Evolutionary conservation across 2,797 vertebrate genomes (phyloP).

Genomic region (Salmo trutta): DNA sequence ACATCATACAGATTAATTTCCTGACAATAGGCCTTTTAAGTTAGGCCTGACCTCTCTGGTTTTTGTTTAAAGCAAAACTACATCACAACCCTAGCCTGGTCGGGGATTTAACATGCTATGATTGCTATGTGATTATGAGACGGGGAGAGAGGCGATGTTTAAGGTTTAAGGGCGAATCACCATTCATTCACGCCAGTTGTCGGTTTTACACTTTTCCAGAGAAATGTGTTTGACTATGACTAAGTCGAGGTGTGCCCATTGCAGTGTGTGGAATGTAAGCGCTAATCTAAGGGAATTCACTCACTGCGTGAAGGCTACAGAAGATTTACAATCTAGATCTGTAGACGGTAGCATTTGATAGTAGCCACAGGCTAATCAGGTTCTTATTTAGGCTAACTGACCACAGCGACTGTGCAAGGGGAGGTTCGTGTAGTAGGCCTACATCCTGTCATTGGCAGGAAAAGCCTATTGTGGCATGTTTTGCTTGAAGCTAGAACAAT

Average conservation of each 20-base stretch:
- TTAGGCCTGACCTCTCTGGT: neutral
- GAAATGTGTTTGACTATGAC: constrained; percentile 7
- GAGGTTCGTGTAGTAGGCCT: neutral
- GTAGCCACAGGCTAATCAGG: constrained; percentile 15
- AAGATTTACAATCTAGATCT: constrained; percentile 16
- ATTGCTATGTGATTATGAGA: constrained; percentile 5
- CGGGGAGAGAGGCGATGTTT: neutral
- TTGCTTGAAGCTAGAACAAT: neutral
- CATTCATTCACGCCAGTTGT: neutral
- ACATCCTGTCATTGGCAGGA: neutral
- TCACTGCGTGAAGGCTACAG: constrained; percentile 21
- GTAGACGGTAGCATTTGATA: neutral
- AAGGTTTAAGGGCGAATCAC: neutral
- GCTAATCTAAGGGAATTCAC: constrained; percentile 17
- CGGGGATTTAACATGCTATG: neutral
- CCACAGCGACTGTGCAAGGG: neutral
- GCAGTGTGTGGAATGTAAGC: constrained; percentile 18
- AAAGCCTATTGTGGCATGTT: neutral
- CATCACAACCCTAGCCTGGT: neutral
- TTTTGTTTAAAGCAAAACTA: neutral
- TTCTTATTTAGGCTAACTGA: neutral
- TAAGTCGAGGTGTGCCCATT: constrained; percentile 4
- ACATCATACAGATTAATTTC: constrained; percentile 1
- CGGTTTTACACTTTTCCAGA: neutral
- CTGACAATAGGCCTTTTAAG: neutral